These are phyloP conservation scores for Sesia apiformis DNA, from an alignment of 2,888 invertebrate genomes.

Conservation along the genomic window DNA sequence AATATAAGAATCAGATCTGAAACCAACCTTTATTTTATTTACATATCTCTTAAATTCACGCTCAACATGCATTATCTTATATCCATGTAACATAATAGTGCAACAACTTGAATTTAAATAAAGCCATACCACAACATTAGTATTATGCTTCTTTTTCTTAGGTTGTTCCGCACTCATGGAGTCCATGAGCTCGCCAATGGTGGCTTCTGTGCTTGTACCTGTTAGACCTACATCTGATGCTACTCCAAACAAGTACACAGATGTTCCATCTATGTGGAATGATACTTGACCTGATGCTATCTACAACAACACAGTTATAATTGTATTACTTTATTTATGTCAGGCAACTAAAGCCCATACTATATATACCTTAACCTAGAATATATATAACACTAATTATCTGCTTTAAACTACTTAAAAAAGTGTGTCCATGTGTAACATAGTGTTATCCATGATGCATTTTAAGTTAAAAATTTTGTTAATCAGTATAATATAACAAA, in stretches of 20 bases:
- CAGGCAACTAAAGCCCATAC: too few species aligned
- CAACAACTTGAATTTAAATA: too few species aligned
- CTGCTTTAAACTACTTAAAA: not conserved
- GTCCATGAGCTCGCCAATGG: conserved; percentile 67
- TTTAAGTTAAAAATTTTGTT: too few species aligned
- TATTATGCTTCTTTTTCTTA: conserved; percentile 51
- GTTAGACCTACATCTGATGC: conserved; percentile 72
- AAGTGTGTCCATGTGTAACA: too few species aligned
- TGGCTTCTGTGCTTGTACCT: conserved; percentile 66
- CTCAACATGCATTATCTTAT: too few species aligned
- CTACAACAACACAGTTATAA: conserved; percentile 24
- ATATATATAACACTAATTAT: not conserved
- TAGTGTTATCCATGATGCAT: too few species aligned
- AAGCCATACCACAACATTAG: conserved; percentile 43
- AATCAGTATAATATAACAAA: too few species aligned
- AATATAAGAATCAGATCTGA: too few species aligned
- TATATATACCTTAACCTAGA: too few species aligned
- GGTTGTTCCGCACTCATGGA: conserved; percentile 55
- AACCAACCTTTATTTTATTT: too few species aligned
- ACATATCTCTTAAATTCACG: too few species aligned
- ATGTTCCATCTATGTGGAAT: conserved; percentile 79
- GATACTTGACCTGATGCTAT: conserved; percentile 83
- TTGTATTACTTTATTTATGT: conserved; percentile 1
- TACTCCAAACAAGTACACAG: conserved; percentile 78
- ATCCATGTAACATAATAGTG: too few species aligned